Percentiles rank a stretch among this genome's conserved stretches.
Conservation (phyloP, 2,113 vertebrate genomes). For the Tupaia tana region DNA sequence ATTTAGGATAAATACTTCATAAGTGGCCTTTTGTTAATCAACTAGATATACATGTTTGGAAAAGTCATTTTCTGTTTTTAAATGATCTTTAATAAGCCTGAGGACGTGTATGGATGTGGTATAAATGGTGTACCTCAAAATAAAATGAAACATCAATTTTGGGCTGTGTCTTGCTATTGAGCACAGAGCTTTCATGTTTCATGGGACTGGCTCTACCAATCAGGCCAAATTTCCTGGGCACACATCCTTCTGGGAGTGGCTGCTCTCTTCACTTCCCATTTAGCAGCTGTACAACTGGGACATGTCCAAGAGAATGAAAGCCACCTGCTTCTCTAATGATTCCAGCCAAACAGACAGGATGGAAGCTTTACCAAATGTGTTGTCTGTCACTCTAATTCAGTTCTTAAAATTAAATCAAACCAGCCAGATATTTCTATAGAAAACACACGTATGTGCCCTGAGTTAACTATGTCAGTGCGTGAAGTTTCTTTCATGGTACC, state of each 20-base stretch:
- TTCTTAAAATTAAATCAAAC: constrained; percentile 64
- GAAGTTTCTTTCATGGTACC: not conserved
- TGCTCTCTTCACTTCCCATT: constrained; percentile 71
- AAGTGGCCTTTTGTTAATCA: not conserved
- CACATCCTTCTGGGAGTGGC: constrained; percentile 70
- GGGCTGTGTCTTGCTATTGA: not conserved
- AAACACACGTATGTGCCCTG: not conserved
- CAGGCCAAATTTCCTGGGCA: constrained; percentile 73
- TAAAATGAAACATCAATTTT: not conserved
- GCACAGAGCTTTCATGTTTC: constrained; percentile 23
- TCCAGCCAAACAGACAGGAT: constrained; percentile 61
- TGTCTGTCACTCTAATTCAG: constrained; percentile 69
- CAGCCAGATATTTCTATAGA: constrained; percentile 49
- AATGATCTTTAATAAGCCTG: not conserved
- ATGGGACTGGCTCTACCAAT: not conserved
- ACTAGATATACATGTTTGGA: not conserved
- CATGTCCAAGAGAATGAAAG: constrained; percentile 75
- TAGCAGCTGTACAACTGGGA: constrained; percentile 80
- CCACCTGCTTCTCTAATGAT: constrained; percentile 75
- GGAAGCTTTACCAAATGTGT: constrained; percentile 76
- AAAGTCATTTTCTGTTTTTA: not conserved
- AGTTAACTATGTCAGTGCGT: not conserved
- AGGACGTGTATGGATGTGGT: not conserved
- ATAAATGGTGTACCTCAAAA: not conserved
- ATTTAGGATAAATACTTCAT: not conserved